phyloP scores from a whole-genome alignment of 2,888 invertebrate species.

The Dasypolia templi region DNA sequence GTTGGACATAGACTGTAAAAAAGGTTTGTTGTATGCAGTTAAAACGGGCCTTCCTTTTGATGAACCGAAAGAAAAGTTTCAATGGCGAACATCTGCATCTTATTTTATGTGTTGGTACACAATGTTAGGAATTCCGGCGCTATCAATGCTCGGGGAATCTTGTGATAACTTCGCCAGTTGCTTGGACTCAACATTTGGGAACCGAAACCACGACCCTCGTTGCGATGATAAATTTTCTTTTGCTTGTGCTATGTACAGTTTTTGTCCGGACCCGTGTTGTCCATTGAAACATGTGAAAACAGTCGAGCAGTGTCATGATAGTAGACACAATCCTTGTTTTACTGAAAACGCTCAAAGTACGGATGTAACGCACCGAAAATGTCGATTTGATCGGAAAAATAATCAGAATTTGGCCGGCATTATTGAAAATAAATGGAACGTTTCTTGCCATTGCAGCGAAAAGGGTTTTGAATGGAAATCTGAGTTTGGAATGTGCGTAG shows the following conservation, averaged over 20 bases:
- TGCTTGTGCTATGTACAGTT: constrained; percentile 91
- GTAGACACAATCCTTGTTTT: constrained; percentile 89
- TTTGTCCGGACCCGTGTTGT: constrained; percentile 93
- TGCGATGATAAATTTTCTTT: constrained; percentile 89
- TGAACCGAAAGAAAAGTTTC: constrained; percentile 90
- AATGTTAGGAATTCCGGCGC: constrained; percentile 87
- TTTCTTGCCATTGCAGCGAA: constrained; percentile 89
- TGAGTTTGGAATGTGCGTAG: constrained; percentile 91
- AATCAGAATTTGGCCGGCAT: constrained; percentile 87
- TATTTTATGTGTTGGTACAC: constrained; percentile 93
- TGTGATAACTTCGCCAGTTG: constrained; percentile 92
- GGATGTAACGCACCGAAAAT: constrained; percentile 58
- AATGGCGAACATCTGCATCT: constrained; percentile 91
- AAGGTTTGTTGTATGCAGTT: constrained; percentile 82
- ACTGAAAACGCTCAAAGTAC: constrained; percentile 71
- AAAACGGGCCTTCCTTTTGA: constrained; percentile 88
- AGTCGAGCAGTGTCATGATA: constrained; percentile 83
- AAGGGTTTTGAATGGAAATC: constrained; percentile 91
- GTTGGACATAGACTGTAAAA: constrained; percentile 86
- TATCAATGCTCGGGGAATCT: constrained; percentile 88
- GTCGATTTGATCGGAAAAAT: constrained; percentile 77
- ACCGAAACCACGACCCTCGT: constrained; percentile 89
- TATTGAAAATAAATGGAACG: constrained; percentile 91
- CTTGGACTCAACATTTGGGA: constrained; percentile 81
- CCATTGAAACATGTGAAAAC: constrained; percentile 85